Conservation (phyloP, 2,113 vertebrate species). For the Azemiops feae region DNA sequence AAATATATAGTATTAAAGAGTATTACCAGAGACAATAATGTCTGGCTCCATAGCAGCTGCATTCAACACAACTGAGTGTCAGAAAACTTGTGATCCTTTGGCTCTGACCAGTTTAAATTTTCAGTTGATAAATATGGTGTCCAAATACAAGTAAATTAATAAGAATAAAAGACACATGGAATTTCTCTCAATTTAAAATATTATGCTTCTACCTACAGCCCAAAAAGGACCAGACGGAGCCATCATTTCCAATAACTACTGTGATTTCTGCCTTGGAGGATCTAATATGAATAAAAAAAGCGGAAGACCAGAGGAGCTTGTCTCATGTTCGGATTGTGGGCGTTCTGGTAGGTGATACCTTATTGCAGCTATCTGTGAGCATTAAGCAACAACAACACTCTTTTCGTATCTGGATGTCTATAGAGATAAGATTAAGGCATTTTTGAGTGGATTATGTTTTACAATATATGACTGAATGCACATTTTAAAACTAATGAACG, state of each 20-base stretch:
- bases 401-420: slow-evolving; percentile 26
- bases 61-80: neutral
- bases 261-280: slow-evolving; percentile 94
- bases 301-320: slow-evolving; percentile 90
- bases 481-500: slow-evolving; percentile 36
- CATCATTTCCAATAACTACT: slow-evolving; percentile 93
- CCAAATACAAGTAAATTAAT: neutral
- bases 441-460: slow-evolving; percentile 38
- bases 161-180: slow-evolving; percentile 4
- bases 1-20: neutral
- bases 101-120: neutral
- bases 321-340: slow-evolving; percentile 89
- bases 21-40: neutral
- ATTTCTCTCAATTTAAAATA: slow-evolving; percentile 45
- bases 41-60: neutral
- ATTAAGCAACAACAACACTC: slow-evolving; percentile 20
- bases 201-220: slow-evolving; percentile 72
- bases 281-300: slow-evolving; percentile 91
- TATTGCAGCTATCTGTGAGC: slow-evolving; percentile 50
- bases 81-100: neutral
- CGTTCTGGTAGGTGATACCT: slow-evolving; percentile 85
- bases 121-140: slow-evolving; percentile 1
- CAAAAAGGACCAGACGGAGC: slow-evolving; percentile 88
- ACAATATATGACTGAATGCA: slow-evolving; percentile 26
- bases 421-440: slow-evolving; percentile 28